Evolutionary conservation across 2,888 invertebrate genomes (phyloP).

Genomic region (Drosophila leonis): DNA sequence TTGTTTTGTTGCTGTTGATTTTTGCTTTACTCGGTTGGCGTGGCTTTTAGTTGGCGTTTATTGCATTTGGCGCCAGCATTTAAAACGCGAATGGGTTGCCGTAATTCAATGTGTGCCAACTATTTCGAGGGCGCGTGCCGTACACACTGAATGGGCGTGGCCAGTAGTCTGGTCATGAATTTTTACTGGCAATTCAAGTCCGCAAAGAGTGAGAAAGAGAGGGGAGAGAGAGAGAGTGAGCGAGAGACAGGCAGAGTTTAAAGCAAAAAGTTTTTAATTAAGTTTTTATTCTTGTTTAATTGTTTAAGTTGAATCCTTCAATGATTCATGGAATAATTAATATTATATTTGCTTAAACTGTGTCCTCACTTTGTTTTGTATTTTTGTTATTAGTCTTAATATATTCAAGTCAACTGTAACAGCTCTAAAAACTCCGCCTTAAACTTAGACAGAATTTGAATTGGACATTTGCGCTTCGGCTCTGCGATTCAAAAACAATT

Average conservation of each 20-base stretch:
- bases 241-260: too few species aligned
- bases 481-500: too few species aligned
- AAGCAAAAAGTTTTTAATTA: neutral
- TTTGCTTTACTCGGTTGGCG: constrained; percentile 40
- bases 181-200: constrained; percentile 8
- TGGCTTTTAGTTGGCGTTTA: constrained; percentile 71
- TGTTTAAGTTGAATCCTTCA: neutral
- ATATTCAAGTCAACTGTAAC: too few species aligned
- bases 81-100: constrained; percentile 60
- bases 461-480: too few species aligned
- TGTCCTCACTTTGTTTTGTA: too few species aligned
- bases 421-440: too few species aligned
- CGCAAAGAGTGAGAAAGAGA: neutral
- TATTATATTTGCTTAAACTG: neutral
- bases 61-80: constrained; percentile 69
- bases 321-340: neutral
- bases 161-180: constrained; percentile 28
- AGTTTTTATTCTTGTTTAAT: neutral
- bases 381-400: too few species aligned
- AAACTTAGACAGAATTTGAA: too few species aligned
- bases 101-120: constrained; percentile 72
- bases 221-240: neutral
- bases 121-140: constrained; percentile 50
- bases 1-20: constrained; percentile 21
- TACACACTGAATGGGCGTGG: constrained; percentile 40